These are phyloP conservation scores for Poecilia velifera DNA, from an alignment of 2,797 vertebrate species.

Conservation along the genomic window DNA sequence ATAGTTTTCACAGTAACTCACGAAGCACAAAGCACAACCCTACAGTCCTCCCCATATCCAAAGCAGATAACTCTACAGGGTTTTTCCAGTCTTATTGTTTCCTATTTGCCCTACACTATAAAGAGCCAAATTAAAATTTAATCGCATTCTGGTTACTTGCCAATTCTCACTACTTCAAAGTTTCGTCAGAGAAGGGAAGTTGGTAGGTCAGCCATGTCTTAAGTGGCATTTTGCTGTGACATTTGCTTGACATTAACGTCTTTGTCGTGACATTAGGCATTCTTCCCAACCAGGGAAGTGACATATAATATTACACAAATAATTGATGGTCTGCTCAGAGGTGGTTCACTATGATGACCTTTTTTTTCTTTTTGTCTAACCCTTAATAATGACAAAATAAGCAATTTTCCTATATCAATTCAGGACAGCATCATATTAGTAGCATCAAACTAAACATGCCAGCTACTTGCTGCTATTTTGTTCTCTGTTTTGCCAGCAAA, in stretches of 20 bases:
- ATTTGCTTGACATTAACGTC: constrained; percentile 70
- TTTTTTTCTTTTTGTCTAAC: background rate
- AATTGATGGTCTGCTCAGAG: constrained; percentile 23
- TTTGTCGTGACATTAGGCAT: constrained; percentile 57
- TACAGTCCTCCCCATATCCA: background rate
- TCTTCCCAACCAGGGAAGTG: constrained; percentile 39
- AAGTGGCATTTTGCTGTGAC: constrained; percentile 63
- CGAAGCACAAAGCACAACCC: background rate
- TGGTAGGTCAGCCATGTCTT: constrained; percentile 42
- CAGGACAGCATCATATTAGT: background rate
- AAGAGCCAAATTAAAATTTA: constrained; percentile 13
- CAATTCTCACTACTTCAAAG: constrained; percentile 24
- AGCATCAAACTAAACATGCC: background rate
- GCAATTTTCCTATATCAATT: background rate
- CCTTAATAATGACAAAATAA: background rate
- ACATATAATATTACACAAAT: constrained; percentile 43
- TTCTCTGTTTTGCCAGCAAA: background rate
- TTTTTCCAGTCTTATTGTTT: background rate
- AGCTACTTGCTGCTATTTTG: background rate
- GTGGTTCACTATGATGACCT: background rate
- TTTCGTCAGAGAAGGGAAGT: constrained; percentile 31
- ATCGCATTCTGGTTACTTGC: background rate
- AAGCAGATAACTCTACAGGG: background rate
- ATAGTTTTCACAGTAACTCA: background rate
- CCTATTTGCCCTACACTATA: background rate